Evolutionary conservation across 2,888 invertebrate genomes (phyloP).

Genomic region (Eupithecia vulgata): DNA sequence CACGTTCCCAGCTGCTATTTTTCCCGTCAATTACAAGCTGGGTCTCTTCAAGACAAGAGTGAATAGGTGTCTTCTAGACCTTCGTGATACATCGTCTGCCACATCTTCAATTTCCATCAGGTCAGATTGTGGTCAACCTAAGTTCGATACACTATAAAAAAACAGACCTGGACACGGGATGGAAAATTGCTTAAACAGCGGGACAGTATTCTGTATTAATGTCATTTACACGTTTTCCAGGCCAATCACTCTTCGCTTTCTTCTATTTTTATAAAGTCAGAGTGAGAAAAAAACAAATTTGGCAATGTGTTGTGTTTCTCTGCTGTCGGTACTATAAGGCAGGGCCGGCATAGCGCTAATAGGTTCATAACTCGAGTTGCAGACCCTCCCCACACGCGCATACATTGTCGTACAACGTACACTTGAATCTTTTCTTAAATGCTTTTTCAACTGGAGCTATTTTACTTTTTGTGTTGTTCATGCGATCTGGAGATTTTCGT

Average conservation of each 20-base stretch:
- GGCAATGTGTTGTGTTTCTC: neutral
- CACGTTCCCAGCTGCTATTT: too few species aligned
- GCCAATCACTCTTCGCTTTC: neutral
- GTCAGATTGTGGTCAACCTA: too few species aligned
- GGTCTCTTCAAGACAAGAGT: too few species aligned
- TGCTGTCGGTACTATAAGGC: slow-evolving; percentile 24
- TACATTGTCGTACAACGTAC: slow-evolving; percentile 9
- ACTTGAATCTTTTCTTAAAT: slow-evolving; percentile 16
- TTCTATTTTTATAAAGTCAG: neutral
- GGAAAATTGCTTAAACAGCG: neutral
- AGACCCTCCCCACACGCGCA: slow-evolving; percentile 13
- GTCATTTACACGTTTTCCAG: too few species aligned
- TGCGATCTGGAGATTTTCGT: neutral
- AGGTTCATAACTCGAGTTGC: slow-evolving; percentile 34
- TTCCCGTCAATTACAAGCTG: too few species aligned
- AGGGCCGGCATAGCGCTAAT: slow-evolving; percentile 31
- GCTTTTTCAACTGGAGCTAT: slow-evolving; percentile 4
- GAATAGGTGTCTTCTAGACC: too few species aligned
- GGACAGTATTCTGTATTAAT: too few species aligned
- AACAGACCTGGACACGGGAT: neutral
- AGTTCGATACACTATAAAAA: too few species aligned
- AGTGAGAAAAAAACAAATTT: neutral
- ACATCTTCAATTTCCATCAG: too few species aligned
- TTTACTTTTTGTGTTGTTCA: neutral
- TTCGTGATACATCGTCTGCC: too few species aligned